Base-by-base conservation (phyloP, 2,888 invertebrate species). In the Adineta ricciae region DNA sequence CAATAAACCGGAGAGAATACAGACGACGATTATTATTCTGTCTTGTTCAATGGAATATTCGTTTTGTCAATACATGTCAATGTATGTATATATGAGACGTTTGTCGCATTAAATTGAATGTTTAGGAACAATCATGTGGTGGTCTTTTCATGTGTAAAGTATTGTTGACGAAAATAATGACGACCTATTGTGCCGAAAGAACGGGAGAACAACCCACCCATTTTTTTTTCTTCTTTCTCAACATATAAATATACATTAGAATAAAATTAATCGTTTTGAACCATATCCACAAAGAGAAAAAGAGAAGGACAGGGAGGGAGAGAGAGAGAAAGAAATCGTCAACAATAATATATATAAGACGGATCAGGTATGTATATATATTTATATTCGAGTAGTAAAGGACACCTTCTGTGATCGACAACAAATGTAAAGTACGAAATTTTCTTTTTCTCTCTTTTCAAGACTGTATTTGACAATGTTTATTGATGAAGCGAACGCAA, bases 151-250 rank as follows among this genome's bases (percentile, higher is more conserved):
- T 64, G 64, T 64, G 32, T 64, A 64, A 64, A 27, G 64, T 64
- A 64, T 27, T 64, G 64, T 64, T 64, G 64, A 64, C 64, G 64
- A 64, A 64, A 64, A 64, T 64, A 32, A 64, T 64, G 64, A 64
- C 64, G 64, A 64, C 64, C 64, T 64, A 64, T 64, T 64, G 64
- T 64, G 64, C 32, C 64, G 64, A 64, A 64, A 64, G 64, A 64
- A 64, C 64, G 11, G 11, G 32, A 64, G 32, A 64, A 27, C 64
- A 32, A 64, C 27, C 64, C 64, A 64, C 32, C 32, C 32, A 27
- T 64, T 64, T 64, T 64, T 64, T 32, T 64, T 27, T 64, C 64
- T 27, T 64, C 64, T 8, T 46, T 46, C 46, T 46, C 46, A 32
- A 7, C 32, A 36, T 64, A 64, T 7, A 36, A 32, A 32, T 32